Evolutionary conservation across 2,113 vertebrate genomes (phyloP).

Genomic region (Zingel zingel): DNA sequence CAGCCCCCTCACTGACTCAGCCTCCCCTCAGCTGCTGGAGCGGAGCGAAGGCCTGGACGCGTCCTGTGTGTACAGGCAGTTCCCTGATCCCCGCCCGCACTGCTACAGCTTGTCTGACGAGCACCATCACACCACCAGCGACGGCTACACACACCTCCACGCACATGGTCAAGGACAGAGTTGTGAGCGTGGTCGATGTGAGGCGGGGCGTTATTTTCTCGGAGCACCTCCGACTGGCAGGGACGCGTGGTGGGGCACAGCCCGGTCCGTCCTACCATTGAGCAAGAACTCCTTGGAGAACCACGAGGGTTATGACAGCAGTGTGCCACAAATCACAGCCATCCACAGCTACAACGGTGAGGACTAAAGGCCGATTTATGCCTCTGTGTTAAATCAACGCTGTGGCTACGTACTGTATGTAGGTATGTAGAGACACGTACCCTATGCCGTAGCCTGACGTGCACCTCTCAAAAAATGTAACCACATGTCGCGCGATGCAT

Average conservation of each 20-base stretch:
- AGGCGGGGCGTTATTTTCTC: slow-evolving; percentile 94
- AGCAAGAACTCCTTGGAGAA: slow-evolving; percentile 90
- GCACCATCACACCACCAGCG: slow-evolving; percentile 78
- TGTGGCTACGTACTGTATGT: no score
- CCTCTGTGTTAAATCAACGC: no score
- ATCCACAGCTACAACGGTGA: slow-evolving; percentile 92
- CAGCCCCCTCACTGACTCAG: slow-evolving; percentile 90
- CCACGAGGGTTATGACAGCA: slow-evolving; percentile 88
- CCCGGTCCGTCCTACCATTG: slow-evolving; percentile 86
- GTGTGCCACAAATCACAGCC: slow-evolving; percentile 90
- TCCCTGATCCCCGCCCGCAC: slow-evolving; percentile 86
- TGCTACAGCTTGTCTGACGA: slow-evolving; percentile 89
- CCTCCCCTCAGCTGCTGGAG: slow-evolving; percentile 94
- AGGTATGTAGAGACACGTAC: no score
- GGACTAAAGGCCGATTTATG: not conserved
- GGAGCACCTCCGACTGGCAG: slow-evolving; percentile 88
- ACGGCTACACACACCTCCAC: slow-evolving; percentile 83
- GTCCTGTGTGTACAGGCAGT: slow-evolving; percentile 91
- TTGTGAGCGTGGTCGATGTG: slow-evolving; percentile 92
- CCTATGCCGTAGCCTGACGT: no score
- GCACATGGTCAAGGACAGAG: slow-evolving; percentile 82
- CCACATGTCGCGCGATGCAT: no score
- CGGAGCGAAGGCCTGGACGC: slow-evolving; percentile 86
- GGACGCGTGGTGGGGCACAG: slow-evolving; percentile 91
- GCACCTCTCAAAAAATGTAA: no score